Percentiles rank a stretch among this genome's conserved stretches.
phyloP scores from a whole-genome alignment of 2,797 vertebrate species.

The Lacerta bilineata region DNA sequence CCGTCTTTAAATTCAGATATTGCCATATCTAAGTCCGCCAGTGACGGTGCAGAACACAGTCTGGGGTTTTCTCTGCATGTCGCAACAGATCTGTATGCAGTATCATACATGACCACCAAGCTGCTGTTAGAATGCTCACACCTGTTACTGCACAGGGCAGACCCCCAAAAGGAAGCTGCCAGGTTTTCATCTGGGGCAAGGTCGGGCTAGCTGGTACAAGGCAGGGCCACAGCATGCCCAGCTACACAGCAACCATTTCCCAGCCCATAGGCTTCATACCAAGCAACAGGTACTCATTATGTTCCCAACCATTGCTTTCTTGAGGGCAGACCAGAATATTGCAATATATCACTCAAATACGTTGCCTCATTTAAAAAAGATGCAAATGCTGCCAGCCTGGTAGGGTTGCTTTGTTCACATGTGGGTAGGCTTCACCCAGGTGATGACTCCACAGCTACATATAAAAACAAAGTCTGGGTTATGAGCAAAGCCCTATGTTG shows the following conservation, averaged over 20 bases:
- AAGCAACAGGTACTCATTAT: neutral
- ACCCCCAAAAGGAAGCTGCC: neutral
- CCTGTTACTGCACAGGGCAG: conserved; percentile 78
- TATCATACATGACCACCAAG: conserved; percentile 81
- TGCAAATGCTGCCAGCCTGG: neutral
- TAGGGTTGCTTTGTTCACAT: neutral
- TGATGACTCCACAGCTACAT: neutral
- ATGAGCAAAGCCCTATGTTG: neutral
- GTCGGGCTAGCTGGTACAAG: conserved; percentile 67
- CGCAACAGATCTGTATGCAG: conserved; percentile 73
- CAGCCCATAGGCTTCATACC: conserved; percentile 33
- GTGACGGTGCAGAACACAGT: too few relatives aligned
- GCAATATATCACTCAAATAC: neutral
- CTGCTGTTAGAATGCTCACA: conserved; percentile 79
- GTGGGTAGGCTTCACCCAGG: neutral
- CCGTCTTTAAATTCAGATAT: neutral
- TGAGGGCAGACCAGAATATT: neutral
- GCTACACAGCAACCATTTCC: conserved; percentile 70
- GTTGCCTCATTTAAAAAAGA: neutral
- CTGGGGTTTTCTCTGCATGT: neutral
- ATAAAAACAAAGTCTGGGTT: neutral
- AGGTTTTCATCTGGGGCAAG: conserved; percentile 72
- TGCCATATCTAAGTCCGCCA: too few relatives aligned
- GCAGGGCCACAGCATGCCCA: conserved; percentile 17
- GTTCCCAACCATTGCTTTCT: neutral